Evolutionary conservation across 2,113 vertebrate species (phyloP), one percentile per base, ranked within the genome.

Genomic region (Leptobrachium ailaonicum): DNA sequence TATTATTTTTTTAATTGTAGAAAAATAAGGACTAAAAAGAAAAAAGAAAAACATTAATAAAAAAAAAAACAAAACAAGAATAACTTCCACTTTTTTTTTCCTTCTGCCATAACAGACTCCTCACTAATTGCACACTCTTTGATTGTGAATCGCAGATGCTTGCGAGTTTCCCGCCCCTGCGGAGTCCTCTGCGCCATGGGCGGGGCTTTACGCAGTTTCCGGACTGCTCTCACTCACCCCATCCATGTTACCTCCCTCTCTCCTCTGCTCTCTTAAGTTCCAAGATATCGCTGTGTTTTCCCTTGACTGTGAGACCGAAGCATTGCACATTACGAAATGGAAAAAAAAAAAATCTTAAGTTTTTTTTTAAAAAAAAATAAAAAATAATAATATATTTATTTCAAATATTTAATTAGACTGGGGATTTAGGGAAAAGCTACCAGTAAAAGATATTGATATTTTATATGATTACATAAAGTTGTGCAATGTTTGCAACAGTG

Each of bases 201-300:
- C 8, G 32, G 60, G 77, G 60, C 20, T 66, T 73, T 72, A 53
- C 54, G 77, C 70, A 54, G 20, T 58, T 41, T 56, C 70, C 62
- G 32, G 4, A 77, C 12, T 62, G 40, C 56, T 63, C 45, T n/a
- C 44, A 4, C 68, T 32, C 20, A 32, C 43, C 68, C 63, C 40
- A 14, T 56, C 44, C 62, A 58, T 73, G 40, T 73, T 32, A 32
- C 20, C 0, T 32, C 20, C 63, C 71, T 58, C 32, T 67, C 70
- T 71, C 63, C 42, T 73, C 71, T 73, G 78, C 78, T 80, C 78
- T 80, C 53, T 74, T 32, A 80, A 80, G 78, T 80, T 71, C 78
- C 78, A 80, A 80, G 78, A 80, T 80, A 80, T 80, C 63, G 71
- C 78, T 80, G 78, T 80, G 78, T 80, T 70, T 80, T 80, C 78